Conservation (phyloP, 2,113 vertebrate species). For the Labeo catla region DNA sequence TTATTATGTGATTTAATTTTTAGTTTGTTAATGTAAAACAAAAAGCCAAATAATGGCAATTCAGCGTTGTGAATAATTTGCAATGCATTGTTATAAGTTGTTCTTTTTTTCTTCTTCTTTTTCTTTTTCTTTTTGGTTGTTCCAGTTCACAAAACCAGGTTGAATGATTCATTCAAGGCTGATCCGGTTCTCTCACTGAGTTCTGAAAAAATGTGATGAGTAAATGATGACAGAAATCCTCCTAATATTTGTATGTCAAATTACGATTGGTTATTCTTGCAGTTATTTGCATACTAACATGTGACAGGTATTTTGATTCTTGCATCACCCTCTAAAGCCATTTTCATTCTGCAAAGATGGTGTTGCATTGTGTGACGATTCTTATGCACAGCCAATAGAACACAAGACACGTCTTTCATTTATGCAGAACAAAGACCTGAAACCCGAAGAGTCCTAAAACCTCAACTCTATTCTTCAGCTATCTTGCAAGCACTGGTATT, state of each 20-base stretch:
- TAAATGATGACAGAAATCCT: not conserved
- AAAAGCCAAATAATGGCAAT: no score
- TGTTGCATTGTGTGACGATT: not conserved
- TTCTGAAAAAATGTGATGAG: not conserved
- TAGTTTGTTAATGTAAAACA: no score
- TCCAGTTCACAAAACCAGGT: not conserved
- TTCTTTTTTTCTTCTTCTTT: no score
- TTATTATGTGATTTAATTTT: no score
- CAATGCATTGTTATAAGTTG: no score
- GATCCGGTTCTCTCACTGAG: not conserved
- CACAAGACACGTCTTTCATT: not conserved
- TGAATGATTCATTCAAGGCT: not conserved
- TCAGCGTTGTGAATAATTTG: no score
- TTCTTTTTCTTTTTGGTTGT: not conserved
- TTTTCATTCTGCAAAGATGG: not conserved
- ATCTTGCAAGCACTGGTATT: constrained; percentile 22
- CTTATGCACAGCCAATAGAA: not conserved
- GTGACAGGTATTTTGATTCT: not conserved
- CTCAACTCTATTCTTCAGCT: not conserved
- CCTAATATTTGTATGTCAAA: not conserved
- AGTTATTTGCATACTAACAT: not conserved
- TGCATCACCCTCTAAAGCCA: not conserved
- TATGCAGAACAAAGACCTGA: constrained; percentile 13
- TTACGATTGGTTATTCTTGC: not conserved
- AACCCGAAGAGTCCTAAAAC: constrained; percentile 7